phyloP scores from a whole-genome alignment of 1,140 invertebrate genomes.

The Platorchestia sp. region DNA sequence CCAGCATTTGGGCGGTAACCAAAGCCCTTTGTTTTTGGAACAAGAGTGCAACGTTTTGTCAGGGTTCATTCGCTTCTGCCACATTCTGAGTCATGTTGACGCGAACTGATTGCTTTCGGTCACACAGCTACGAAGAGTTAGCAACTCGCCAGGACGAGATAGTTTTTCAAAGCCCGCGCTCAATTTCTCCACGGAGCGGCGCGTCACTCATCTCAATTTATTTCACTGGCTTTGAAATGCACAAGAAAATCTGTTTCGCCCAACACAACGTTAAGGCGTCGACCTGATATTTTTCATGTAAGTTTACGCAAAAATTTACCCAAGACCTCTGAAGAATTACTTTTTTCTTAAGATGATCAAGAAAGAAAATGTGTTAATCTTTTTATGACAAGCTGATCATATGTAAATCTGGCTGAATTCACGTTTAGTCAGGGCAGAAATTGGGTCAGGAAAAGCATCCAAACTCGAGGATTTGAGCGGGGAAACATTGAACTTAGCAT shows the following conservation, averaged over 20 bases:
- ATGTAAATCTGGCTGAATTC: too few species aligned
- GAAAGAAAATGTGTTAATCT: background rate
- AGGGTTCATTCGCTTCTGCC: background rate
- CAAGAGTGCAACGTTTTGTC: background rate
- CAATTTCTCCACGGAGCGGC: background rate
- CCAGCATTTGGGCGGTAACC: background rate
- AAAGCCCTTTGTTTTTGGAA: background rate
- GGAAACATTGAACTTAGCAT: too few species aligned
- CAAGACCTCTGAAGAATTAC: background rate
- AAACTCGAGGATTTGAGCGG: too few species aligned
- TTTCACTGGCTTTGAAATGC: background rate
- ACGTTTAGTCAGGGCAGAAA: too few species aligned
- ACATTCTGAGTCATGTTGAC: background rate
- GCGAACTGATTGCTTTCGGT: background rate
- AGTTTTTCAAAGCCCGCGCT: background rate
- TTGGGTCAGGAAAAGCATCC: too few species aligned
- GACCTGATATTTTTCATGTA: background rate
- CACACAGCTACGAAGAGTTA: background rate
- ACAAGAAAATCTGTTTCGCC: background rate
- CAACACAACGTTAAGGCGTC: background rate
- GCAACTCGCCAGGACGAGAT: background rate
- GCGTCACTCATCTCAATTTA: background rate
- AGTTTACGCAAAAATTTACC: background rate
- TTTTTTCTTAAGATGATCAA: background rate
- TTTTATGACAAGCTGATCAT: background rate